Evolutionary conservation across 2,888 invertebrate species (phyloP).

Genomic region (Oscheius sp.): DNA sequence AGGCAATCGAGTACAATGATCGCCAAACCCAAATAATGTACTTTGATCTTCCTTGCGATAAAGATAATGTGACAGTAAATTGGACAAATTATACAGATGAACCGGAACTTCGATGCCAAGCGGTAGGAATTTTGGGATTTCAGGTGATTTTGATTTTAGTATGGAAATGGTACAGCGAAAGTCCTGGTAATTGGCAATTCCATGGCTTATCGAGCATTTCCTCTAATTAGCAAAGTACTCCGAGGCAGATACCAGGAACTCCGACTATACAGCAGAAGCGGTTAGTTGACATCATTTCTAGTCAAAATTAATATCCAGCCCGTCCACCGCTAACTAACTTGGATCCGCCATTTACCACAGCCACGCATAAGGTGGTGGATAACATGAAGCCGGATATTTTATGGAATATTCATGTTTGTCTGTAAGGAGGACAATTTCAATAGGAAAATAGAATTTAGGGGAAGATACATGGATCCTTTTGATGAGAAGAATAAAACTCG

Average conservation of each 20-base stretch:
- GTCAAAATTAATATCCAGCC: neutral
- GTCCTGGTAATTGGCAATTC: slow-evolving; percentile 24
- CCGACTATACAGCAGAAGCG: slow-evolving; percentile 10
- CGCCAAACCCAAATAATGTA: neutral
- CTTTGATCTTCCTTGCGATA: neutral
- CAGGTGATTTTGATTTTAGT: neutral
- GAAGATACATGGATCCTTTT: neutral
- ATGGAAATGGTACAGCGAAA: slow-evolving; percentile 10
- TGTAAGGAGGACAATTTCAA: neutral
- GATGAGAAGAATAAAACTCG: neutral
- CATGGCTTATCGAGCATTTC: slow-evolving; percentile 25
- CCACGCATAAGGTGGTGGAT: slow-evolving; percentile 9
- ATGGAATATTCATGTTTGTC: slow-evolving; percentile 2
- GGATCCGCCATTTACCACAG: neutral
- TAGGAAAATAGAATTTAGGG: neutral
- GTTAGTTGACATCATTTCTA: neutral
- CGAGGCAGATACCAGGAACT: slow-evolving; percentile 13
- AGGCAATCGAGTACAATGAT: slow-evolving; percentile 20
- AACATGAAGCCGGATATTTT: slow-evolving; percentile 16
- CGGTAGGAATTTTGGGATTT: neutral
- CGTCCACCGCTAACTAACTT: slow-evolving; percentile 4
- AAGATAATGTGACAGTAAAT: neutral
- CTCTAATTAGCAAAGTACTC: slow-evolving; percentile 2
- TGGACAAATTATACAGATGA: slow-evolving; percentile 21
- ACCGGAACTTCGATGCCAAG: slow-evolving; percentile 18